A percentile compares a stretch with the other conserved stretches of the same genome.
Evolutionary conservation across 2,888 invertebrate species (phyloP).

Genomic region (Choreutis nemorana): DNA sequence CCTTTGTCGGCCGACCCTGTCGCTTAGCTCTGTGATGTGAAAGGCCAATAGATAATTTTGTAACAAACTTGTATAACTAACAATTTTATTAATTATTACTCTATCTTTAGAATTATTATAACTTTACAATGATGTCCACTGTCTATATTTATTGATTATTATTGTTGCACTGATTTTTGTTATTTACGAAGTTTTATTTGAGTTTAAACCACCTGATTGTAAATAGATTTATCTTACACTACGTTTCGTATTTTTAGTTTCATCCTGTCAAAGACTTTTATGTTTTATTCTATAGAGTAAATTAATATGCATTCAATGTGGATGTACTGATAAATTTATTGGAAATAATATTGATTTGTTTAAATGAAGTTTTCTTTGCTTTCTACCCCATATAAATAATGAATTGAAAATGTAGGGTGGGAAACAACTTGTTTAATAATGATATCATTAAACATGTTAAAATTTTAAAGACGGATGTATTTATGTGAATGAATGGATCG

Average conservation of each 20-base stretch:
- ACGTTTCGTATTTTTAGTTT: constrained; percentile 51
- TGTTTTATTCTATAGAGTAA: constrained; percentile 50
- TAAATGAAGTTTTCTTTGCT: constrained; percentile 25
- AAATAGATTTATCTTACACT: constrained; percentile 52
- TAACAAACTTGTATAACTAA: constrained; percentile 59
- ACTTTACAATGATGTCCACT: constrained; percentile 59
- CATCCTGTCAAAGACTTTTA: constrained; percentile 49
- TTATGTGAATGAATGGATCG: too few species aligned
- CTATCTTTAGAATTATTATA: constrained; percentile 42
- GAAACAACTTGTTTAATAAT: too few species aligned
- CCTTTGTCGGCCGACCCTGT: constrained; percentile 27
- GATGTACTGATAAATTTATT: constrained; percentile 65
- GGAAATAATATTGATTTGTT: constrained; percentile 67
- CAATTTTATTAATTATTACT: constrained; percentile 38
- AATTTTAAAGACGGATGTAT: too few species aligned
- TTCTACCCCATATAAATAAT: background rate
- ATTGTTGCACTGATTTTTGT: constrained; percentile 65
- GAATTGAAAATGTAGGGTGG: too few species aligned
- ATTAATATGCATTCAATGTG: constrained; percentile 56
- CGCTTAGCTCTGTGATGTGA: constrained; percentile 62
- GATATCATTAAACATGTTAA: too few species aligned
- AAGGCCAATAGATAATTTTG: constrained; percentile 63
- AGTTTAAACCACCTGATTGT: constrained; percentile 58
- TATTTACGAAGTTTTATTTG: constrained; percentile 61
- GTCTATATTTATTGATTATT: constrained; percentile 59